Conservation (phyloP, 2,797 vertebrate genomes). For the Mionectes olivaceus region DNA sequence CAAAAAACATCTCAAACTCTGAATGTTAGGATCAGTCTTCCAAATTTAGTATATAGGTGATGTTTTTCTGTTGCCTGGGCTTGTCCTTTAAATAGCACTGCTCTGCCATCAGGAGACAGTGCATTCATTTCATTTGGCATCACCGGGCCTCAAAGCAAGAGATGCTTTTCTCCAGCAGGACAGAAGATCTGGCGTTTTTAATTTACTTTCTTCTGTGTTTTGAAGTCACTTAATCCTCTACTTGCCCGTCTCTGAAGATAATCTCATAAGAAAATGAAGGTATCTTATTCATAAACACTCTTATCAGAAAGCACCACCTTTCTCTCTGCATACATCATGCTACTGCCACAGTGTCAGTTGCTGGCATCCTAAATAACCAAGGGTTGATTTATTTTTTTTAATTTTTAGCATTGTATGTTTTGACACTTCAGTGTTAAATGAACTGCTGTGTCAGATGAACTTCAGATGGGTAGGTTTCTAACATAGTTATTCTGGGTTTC, state of each 20-base stretch:
- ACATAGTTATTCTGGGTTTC: not conserved
- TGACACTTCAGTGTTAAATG: not conserved
- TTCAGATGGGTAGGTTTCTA: not conserved
- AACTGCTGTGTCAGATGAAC: not conserved
- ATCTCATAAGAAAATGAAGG: not conserved
- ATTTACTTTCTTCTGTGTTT: not conserved
- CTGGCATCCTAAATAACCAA: not conserved
- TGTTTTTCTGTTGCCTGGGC: not conserved
- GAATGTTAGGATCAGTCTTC: not conserved
- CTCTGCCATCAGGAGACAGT: not conserved
- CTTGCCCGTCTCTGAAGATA: not conserved
- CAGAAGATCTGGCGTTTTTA: not conserved
- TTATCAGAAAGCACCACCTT: conserved; percentile 11
- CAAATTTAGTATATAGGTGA: not conserved
- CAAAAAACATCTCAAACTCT: not conserved
- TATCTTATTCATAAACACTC: not conserved
- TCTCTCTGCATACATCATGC: not conserved
- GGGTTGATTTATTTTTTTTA: not conserved
- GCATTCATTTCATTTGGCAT: not conserved
- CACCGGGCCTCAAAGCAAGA: not conserved
- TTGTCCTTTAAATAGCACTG: not conserved
- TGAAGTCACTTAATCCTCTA: not conserved
- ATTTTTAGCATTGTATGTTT: not conserved
- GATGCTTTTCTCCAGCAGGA: not conserved
- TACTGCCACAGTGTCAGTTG: not conserved